Percentiles rank a stretch among this genome's conserved stretches.
These are phyloP conservation scores for Patagioenas fasciata DNA, from an alignment of 2,113 vertebrate genomes.

Conservation along the genomic window DNA sequence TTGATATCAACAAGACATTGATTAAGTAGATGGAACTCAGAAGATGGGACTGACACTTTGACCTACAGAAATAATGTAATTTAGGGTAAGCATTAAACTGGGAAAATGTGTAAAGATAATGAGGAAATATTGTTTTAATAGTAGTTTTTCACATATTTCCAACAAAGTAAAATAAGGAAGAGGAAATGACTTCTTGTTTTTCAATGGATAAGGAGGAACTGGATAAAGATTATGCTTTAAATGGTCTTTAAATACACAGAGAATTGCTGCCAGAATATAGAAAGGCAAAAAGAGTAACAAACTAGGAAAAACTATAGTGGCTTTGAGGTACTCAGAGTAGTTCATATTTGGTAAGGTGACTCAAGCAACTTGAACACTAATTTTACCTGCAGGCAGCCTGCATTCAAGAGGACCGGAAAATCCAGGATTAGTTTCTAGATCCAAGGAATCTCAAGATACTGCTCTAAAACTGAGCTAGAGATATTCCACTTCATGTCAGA, in stretches of 20 bases:
- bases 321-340: neutral
- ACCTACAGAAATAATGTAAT: neutral
- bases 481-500: neutral
- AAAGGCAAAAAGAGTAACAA: neutral
- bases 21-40: neutral
- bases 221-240: neutral
- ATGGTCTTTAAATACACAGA: neutral
- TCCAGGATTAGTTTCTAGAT: neutral
- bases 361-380: neutral
- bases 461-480: neutral
- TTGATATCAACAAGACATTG: neutral
- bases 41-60: neutral
- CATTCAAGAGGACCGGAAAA: neutral
- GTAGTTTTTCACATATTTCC: neutral
- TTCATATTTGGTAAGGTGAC: neutral
- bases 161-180: neutral
- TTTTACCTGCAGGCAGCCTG: neutral
- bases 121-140: neutral
- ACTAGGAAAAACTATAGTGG: neutral
- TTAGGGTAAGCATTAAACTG: neutral
- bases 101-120: neutral
- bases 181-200: neutral
- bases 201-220: neutral
- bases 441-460: neutral
- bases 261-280: neutral